A percentile compares a stretch with the other conserved stretches of the same genome.
phyloP scores from a whole-genome alignment of 2,888 invertebrate genomes.

The Zele albiditarsus region DNA sequence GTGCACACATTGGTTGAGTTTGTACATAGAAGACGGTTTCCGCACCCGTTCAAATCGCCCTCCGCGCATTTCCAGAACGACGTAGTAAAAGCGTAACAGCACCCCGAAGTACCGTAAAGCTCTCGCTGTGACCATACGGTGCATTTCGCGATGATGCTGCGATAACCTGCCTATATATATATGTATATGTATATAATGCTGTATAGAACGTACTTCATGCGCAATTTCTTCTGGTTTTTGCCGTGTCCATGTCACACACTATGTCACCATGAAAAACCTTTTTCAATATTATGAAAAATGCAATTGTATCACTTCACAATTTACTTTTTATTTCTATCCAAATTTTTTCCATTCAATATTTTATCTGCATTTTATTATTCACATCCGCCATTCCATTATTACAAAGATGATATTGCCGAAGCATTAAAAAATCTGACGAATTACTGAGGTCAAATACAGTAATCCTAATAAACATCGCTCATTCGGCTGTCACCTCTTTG shows the following conservation, averaged over 20 bases:
- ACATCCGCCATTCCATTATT: neutral
- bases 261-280: neutral
- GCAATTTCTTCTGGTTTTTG: neutral
- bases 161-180: slow-evolving; percentile 44
- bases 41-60: slow-evolving; percentile 58
- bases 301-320: too few species aligned
- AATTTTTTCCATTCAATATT: neutral
- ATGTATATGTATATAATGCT: neutral
- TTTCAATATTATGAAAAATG: neutral
- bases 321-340: too few species aligned
- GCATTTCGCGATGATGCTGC: slow-evolving; percentile 67
- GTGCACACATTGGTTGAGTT: slow-evolving; percentile 10
- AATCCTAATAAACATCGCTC: slow-evolving; percentile 68
- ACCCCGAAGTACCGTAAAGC: slow-evolving; percentile 72
- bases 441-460: slow-evolving; percentile 51
- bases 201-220: neutral
- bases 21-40: slow-evolving; percentile 31
- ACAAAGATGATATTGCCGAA: neutral
- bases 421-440: slow-evolving; percentile 57
- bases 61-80: slow-evolving; percentile 64
- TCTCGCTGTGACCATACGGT: slow-evolving; percentile 65
- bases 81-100: slow-evolving; percentile 72
- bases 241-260: neutral
- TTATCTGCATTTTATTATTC: slow-evolving; percentile 13
- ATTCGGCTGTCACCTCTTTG: slow-evolving; percentile 58